phyloP scores from a whole-genome alignment of 2,797 vertebrate genomes.

The Alfaro cultratus region DNA sequence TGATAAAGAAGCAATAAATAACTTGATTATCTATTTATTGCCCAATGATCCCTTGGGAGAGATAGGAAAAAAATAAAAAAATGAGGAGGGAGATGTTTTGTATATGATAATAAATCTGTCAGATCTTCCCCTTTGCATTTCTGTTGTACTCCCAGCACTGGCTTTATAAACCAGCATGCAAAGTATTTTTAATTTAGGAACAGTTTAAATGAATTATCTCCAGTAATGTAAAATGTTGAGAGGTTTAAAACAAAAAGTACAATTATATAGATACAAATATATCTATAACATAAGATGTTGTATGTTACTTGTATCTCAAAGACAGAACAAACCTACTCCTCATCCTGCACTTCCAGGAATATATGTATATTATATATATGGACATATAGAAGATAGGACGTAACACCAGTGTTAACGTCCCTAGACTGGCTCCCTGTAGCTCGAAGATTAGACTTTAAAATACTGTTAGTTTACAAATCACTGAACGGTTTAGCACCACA shows the following conservation, averaged over 20 bases:
- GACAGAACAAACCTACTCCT: background rate
- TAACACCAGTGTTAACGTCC: too few species aligned
- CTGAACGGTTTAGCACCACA: too few species aligned
- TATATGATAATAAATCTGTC: conserved; percentile 13
- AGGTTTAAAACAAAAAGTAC: background rate
- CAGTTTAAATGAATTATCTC: background rate
- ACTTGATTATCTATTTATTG: conserved; percentile 38
- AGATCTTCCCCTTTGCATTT: background rate
- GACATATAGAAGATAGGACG: too few species aligned
- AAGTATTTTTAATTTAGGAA: background rate
- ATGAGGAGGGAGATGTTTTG: background rate
- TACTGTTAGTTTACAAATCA: too few species aligned
- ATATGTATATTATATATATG: too few species aligned
- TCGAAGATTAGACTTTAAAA: too few species aligned
- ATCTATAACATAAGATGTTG: background rate
- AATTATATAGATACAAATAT: background rate
- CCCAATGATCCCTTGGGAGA: conserved; percentile 24
- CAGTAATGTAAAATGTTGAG: background rate
- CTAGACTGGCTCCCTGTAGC: too few species aligned
- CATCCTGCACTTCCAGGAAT: background rate
- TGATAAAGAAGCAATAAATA: conserved; percentile 51
- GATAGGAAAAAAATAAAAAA: conserved; percentile 25
- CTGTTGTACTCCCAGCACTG: background rate
- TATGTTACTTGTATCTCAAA: background rate
- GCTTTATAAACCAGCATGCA: background rate